A percentile compares a stretch with the other conserved stretches of the same genome.
phyloP scores from a whole-genome alignment of 2,113 vertebrate genomes.

The Noctilio leporinus region DNA sequence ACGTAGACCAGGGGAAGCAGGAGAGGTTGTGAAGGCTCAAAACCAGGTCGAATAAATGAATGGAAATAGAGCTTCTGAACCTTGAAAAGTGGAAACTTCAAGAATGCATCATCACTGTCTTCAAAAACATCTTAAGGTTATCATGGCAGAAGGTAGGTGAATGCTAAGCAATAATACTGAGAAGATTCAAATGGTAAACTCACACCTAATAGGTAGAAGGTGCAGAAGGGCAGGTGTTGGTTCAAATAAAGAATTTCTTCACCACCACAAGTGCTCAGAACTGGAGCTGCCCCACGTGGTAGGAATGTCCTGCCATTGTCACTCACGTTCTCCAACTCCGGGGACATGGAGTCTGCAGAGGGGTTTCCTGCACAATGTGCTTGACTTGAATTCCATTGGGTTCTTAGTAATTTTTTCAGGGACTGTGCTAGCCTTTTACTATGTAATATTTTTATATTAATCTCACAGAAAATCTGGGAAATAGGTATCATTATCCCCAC shows the following conservation, averaged over 20 bases:
- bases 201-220: not conserved
- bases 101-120: not conserved
- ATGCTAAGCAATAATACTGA: not conserved
- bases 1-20: not conserved
- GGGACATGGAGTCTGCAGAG: rapidly evolving
- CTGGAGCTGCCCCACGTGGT: rapidly evolving
- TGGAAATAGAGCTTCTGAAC: not conserved
- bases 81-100: not conserved
- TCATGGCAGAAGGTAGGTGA: not conserved
- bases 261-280: not conserved
- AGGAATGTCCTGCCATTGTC: not conserved
- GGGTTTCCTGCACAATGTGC: not conserved
- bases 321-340: not conserved
- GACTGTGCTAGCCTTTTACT: not conserved
- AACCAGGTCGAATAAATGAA: not conserved
- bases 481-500: not conserved
- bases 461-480: not conserved
- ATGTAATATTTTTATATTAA: not conserved
- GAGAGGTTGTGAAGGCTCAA: not conserved
- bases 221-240: not conserved
- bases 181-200: not conserved
- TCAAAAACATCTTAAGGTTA: not conserved
- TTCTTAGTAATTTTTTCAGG: not conserved
- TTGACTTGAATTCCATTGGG: not conserved
- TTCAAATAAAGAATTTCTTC: not conserved